A percentile compares a stretch with the other conserved stretches of the same genome.
These are phyloP conservation scores for Loripinus fragilis DNA, from an alignment of 2,888 invertebrate genomes.

Conservation along the genomic window DNA sequence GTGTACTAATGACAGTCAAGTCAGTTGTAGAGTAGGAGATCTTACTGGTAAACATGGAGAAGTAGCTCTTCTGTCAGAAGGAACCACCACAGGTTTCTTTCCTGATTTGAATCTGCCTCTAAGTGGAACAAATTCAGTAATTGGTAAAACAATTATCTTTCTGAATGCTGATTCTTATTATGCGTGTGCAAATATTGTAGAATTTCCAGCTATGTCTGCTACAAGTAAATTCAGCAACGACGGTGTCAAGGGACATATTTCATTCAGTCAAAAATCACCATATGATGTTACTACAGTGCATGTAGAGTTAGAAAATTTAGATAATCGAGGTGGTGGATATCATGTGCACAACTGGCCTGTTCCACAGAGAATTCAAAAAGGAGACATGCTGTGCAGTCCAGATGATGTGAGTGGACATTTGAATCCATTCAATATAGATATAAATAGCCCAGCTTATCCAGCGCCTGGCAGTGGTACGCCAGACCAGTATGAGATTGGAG, in stretches of 20 bases:
- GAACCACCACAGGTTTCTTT: conserved; percentile 46
- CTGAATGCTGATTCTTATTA: conserved; percentile 44
- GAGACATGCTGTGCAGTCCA: conserved; percentile 84
- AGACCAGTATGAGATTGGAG: conserved; percentile 95
- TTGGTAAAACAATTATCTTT: conserved; percentile 64
- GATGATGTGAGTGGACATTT: conserved; percentile 88
- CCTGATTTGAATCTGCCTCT: conserved; percentile 66
- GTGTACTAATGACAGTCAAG: conserved; percentile 46
- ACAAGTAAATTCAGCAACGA: conserved; percentile 82
- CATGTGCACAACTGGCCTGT: conserved; percentile 84
- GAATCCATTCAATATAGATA: conserved; percentile 87
- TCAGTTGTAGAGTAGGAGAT: conserved; percentile 65
- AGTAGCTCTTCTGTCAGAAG: conserved; percentile 48
- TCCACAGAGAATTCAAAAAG: conserved; percentile 68
- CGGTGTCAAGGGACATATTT: conserved; percentile 92
- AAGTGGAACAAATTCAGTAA: conserved; percentile 57
- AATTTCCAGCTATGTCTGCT: conserved; percentile 70
- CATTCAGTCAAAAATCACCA: conserved; percentile 90
- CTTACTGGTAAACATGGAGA: conserved; percentile 67
- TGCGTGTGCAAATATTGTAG: conserved; percentile 89
- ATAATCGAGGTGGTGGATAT: conserved; percentile 81
- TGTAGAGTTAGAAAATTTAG: conserved; percentile 85
- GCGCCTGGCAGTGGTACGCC: conserved; percentile 88
- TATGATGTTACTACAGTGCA: conserved; percentile 87
- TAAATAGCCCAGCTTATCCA: conserved; percentile 83